Evolutionary conservation across 2,888 invertebrate genomes (phyloP).

Genomic region (Aphidius colemani): DNA sequence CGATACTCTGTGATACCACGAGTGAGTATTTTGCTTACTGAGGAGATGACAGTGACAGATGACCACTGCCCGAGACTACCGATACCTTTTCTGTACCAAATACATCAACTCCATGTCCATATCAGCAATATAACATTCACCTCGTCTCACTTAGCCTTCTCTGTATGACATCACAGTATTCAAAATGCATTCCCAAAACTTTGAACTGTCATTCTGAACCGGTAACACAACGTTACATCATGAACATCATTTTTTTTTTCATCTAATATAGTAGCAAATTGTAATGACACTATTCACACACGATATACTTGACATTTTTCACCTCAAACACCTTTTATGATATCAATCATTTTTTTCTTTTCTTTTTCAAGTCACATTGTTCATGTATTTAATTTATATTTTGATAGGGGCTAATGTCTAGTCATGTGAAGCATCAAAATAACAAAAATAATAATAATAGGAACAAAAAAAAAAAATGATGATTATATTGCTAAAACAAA

Average conservation of each 20-base stretch:
- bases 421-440: conserved; percentile 9
- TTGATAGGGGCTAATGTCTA: background rate
- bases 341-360: too few species aligned
- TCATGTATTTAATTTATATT: too few species aligned
- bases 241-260: too few species aligned
- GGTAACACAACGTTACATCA: too few species aligned
- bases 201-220: too few species aligned
- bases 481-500: too few species aligned
- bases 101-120: conserved; percentile 21
- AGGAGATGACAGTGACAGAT: conserved; percentile 55
- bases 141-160: conserved; percentile 2
- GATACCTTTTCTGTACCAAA: conserved; percentile 32
- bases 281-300: too few species aligned
- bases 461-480: conserved; percentile 6
- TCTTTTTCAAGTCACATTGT: conserved; percentile 16
- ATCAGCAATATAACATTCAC: conserved; percentile 11
- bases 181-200: too few species aligned
- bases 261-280: too few species aligned
- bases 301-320: too few species aligned
- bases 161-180: too few species aligned
- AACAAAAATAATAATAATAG: conserved; percentile 13
- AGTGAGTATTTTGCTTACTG: conserved; percentile 36
- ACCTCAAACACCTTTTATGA: too few species aligned
- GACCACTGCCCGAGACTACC: conserved; percentile 50
- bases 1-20: conserved; percentile 42